Conservation (phyloP, 2,888 invertebrate species). For the Chrysotoxum bicinctum region DNA sequence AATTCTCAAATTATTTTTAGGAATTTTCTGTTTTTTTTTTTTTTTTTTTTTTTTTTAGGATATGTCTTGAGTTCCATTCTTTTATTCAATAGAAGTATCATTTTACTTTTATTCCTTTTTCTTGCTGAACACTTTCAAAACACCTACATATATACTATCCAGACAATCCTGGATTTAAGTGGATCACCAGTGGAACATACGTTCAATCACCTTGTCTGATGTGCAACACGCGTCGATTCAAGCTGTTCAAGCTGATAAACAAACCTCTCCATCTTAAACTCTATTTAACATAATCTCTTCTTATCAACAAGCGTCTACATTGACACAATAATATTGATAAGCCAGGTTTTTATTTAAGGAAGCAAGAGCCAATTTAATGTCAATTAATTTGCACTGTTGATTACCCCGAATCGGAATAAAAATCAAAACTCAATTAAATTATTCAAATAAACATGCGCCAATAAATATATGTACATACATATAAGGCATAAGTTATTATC, state of each 20-base stretch:
- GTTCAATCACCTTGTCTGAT: not conserved
- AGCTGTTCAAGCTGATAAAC: not conserved
- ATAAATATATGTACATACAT: not conserved
- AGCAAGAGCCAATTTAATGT: constrained; percentile 9
- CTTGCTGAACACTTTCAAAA: too few species aligned
- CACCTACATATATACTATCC: too few species aligned
- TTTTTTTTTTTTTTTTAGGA: too few species aligned
- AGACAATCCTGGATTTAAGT: too few species aligned
- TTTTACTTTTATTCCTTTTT: too few species aligned
- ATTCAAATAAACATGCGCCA: not conserved
- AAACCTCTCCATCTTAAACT: not conserved
- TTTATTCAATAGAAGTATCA: too few species aligned
- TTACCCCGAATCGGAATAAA: not conserved
- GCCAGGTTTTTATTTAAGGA: not conserved
- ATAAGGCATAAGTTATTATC: not conserved
- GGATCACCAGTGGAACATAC: too few species aligned
- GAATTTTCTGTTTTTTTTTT: too few species aligned
- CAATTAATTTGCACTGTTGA: constrained; percentile 28
- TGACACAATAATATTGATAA: not conserved
- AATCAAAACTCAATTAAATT: constrained; percentile 10
- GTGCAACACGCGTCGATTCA: not conserved
- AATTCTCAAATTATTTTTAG: too few species aligned
- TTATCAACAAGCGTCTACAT: not conserved
- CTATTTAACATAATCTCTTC: not conserved
- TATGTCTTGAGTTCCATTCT: too few species aligned